Evolutionary conservation across 2,797 vertebrate genomes (phyloP), one percentile per base, ranked within the genome.

Genomic region (Sebastolobus alascanus): DNA sequence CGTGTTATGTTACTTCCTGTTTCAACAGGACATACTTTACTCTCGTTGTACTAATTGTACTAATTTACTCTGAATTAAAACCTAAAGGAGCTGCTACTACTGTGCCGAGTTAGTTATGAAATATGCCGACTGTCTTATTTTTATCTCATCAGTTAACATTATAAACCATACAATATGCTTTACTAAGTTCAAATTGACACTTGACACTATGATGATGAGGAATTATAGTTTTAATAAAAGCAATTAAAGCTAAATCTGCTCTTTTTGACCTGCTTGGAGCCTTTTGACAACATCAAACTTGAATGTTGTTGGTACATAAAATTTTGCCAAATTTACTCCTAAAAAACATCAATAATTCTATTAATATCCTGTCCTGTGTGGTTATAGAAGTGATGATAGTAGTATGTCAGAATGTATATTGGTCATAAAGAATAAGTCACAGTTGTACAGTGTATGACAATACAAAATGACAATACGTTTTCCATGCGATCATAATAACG

Each of bases 21-120:
- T 54, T 31, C 16, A 29, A 35, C 7, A 58, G 18, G 1, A 25
- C 16, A 18, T 74, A 10, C 9, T 60, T 43, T 14, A 20, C 27
- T 43, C 1, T 3, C 43, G 6, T 71, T 61, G 8, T 71, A 8
- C 68, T 25, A 25, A 25, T 25, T 25, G 25, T 25, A 25, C 25
- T 25, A 0, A 4, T 66, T 71, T 65, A 83, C 13, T 29, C 75
- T 2, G 40, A 31, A 16, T 40, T 81, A 5, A 43, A 74, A 71
- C 0, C 7, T 27, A 16, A 70, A 50, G 59, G 0, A 2, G 3
- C 59, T 43, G 14, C 31, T 20, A 0, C 29, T 11, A 2, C 69
- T 29, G 54, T 0, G 14, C 16, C 35, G 25, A 33, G 82, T 84
- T 27, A 77, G 75, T 68, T 33, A 25, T 4, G 4, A 5, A 43